phyloP scores from a whole-genome alignment of 2,888 invertebrate genomes.

The Leuctra nigra region DNA sequence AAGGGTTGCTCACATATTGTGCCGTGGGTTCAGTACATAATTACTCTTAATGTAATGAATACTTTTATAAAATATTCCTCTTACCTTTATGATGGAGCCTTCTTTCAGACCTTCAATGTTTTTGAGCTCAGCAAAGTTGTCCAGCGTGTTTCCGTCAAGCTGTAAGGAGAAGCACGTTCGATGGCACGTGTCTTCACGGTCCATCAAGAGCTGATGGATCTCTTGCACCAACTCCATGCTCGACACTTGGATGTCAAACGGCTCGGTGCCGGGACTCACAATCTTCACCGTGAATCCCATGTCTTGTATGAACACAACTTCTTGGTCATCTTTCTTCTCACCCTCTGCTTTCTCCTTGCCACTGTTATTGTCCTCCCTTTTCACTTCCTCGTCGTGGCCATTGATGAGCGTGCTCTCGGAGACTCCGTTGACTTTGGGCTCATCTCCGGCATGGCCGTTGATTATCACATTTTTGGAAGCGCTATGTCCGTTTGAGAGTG shows the following conservation, averaged over 20 bases:
- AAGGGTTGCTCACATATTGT: too few relatives aligned
- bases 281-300: slow-evolving; percentile 92
- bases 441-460: slow-evolving; percentile 15
- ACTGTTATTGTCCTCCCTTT: slow-evolving; percentile 28
- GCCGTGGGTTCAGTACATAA: too few relatives aligned
- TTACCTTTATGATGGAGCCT: slow-evolving; percentile 83
- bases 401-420: neutral
- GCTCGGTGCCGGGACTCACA: slow-evolving; percentile 82
- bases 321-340: slow-evolving; percentile 52
- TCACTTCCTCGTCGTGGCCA: slow-evolving; percentile 13
- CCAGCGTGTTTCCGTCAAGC: slow-evolving; percentile 85
- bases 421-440: neutral
- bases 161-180: slow-evolving; percentile 97
- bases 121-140: slow-evolving; percentile 97
- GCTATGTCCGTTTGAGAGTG: neutral
- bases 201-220: slow-evolving; percentile 97
- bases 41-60: too few relatives aligned
- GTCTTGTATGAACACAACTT: slow-evolving; percentile 85
- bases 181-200: slow-evolving; percentile 97
- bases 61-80: too few relatives aligned
- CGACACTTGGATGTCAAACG: slow-evolving; percentile 92
- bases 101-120: slow-evolving; percentile 93
- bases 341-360: slow-evolving; percentile 44
- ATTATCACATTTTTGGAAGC: neutral
- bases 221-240: slow-evolving; percentile 97